phyloP scores from a whole-genome alignment of 2,797 vertebrate species.

The Limosa lapponica region DNA sequence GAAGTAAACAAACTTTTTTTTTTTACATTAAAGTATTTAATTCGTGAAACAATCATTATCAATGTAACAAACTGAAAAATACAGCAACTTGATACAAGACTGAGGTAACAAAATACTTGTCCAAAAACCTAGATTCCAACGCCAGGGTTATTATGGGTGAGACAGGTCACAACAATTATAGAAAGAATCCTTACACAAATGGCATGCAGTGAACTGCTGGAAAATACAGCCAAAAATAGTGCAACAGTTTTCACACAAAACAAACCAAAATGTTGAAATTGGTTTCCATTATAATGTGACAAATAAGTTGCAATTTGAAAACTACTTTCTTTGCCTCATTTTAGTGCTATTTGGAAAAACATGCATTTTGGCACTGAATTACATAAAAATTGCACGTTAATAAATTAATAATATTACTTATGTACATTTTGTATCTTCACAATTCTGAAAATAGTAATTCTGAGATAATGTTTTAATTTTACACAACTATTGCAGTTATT shows the following conservation, averaged over 20 bases:
- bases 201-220: constrained; percentile 81
- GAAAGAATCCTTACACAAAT: constrained; percentile 76
- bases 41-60: constrained; percentile 83
- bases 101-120: constrained; percentile 89
- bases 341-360: constrained; percentile 76
- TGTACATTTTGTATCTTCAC: background rate
- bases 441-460: constrained; percentile 29
- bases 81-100: constrained; percentile 87
- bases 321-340: constrained; percentile 66
- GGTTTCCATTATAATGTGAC: constrained; percentile 62
- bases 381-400: constrained; percentile 47
- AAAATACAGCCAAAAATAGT: constrained; percentile 67
- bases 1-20: constrained; percentile 65
- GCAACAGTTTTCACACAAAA: constrained; percentile 74
- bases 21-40: constrained; percentile 83
- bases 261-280: constrained; percentile 65
- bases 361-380: constrained; percentile 82
- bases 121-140: constrained; percentile 80
- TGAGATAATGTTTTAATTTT: background rate
- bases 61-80: constrained; percentile 87
- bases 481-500: background rate
- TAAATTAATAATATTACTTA: constrained; percentile 54
- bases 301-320: constrained; percentile 57
- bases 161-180: constrained; percentile 72
- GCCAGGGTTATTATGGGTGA: constrained; percentile 70